These are phyloP conservation scores for Laticauda laticaudata DNA, from an alignment of 2,113 vertebrate species.

Conservation along the genomic window DNA sequence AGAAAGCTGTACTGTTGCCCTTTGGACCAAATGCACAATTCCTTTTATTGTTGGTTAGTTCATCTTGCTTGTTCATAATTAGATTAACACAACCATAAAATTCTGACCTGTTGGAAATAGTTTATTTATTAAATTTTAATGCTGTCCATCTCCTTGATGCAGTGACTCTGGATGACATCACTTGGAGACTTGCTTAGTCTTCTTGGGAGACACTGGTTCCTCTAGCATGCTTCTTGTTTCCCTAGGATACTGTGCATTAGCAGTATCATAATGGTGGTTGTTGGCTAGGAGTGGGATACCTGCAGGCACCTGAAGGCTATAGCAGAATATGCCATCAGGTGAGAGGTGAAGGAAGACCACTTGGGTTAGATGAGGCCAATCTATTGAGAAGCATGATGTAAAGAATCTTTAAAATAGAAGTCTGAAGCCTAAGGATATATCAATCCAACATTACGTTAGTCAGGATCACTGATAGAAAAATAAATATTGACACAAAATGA, in stretches of 20 bases:
- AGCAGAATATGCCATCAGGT: background rate
- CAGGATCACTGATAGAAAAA: background rate
- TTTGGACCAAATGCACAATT: background rate
- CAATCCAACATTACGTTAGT: background rate
- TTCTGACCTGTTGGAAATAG: background rate
- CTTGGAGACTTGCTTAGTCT: background rate
- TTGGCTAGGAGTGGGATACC: background rate
- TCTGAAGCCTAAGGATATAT: background rate
- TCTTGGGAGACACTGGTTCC: background rate
- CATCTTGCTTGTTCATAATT: background rate
- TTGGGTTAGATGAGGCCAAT: no score
- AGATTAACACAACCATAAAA: background rate
- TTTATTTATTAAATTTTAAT: background rate
- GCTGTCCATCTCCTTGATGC: background rate
- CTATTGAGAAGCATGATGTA: background rate
- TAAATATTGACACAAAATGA: background rate
- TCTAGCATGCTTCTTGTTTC: background rate
- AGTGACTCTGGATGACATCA: background rate
- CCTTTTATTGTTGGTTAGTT: background rate
- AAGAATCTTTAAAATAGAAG: background rate
- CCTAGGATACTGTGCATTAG: background rate
- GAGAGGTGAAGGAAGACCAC: background rate
- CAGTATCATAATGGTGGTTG: slow-evolving; percentile 18
- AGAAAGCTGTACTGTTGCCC: background rate
- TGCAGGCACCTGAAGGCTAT: background rate